Conservation (phyloP, 2,888 invertebrate genomes). For the Galerucella calmariensis region DNA sequence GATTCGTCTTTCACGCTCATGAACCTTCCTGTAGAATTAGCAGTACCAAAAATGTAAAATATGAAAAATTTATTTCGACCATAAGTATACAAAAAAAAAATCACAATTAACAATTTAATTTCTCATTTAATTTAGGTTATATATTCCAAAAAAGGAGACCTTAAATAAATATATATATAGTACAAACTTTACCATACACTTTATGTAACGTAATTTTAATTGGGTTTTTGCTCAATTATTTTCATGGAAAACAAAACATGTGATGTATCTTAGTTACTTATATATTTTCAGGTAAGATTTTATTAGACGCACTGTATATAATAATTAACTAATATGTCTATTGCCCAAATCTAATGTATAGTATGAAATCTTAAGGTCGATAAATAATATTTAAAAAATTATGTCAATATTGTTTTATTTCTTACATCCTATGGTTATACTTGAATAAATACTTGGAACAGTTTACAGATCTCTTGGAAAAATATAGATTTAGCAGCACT, state of each 20-base stretch:
- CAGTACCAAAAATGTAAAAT: too few species aligned
- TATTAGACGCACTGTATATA: conserved; percentile 46
- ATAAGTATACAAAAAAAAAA: too few species aligned
- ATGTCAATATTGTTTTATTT: neutral
- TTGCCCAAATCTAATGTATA: conserved; percentile 44
- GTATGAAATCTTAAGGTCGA: conserved; percentile 42
- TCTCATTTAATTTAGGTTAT: neutral
- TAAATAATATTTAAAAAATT: conserved; percentile 31
- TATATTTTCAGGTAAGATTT: conserved; percentile 38
- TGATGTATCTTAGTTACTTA: conserved; percentile 40
- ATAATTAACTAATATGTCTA: conserved; percentile 40
- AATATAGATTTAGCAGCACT: too few species aligned
- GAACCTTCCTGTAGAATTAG: too few species aligned
- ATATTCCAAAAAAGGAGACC: neutral
- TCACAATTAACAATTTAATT: neutral
- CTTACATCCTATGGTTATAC: neutral
- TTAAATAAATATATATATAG: conserved; percentile 6
- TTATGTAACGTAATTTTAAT: conserved; percentile 27
- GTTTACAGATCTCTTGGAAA: too few species aligned
- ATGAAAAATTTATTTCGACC: too few species aligned
- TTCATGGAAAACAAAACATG: conserved; percentile 32
- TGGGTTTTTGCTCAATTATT: conserved; percentile 46
- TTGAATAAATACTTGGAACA: too few species aligned
- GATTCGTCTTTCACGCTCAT: too few species aligned
- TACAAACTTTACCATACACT: conserved; percentile 5